Evolutionary conservation across 2,797 vertebrate genomes (phyloP), one percentile per base, ranked within the genome.

Genomic region (Ceryle rudis): DNA sequence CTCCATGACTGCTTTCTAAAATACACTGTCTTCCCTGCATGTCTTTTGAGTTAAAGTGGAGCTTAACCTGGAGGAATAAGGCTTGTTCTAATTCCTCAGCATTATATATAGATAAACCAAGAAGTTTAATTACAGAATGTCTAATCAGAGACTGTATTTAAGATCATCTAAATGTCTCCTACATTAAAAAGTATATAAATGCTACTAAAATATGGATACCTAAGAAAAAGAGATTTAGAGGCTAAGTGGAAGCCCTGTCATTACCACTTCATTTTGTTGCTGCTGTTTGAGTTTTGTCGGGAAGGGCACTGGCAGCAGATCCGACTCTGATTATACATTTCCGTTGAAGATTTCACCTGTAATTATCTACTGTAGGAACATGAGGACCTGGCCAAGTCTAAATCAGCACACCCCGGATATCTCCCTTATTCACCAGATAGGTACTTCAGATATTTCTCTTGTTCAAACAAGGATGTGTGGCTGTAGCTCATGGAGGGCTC

Each of bases 101-200:
- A 72, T 90, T 81, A 95, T 87, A 79, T 81, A 44, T 70, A 89
- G 90, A 54, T 91, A 70, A 95, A 70, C 33, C 54, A n/a, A 71
- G 64, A 83, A 66, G 75, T 60, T 90, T 91, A 93, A 95, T 94
- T 91, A 96, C 37, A 71, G 79, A 93, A 93, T 64, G 65, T 88
- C 91, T 96, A 81, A 91, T 95, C 80, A 95, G 49, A 95, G 54
- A 31, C 87, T 91, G 51, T 77, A 83, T 93, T 94, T 94, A 79
- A 81, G 54, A 91, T 88, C 54, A 93, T 90, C 61, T 85, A 77
- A 89, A 93, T 4, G n/a, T 72, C 69, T 93, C 82, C 85, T 90
- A 54, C 80, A 46, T 81, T 69, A 89, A 88, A 94, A 95, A 95
- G 49, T 57, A 58, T 25, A 14, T 35, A 80, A 60, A 83, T 89